A percentile compares a stretch with the other conserved stretches of the same genome.
phyloP scores from a whole-genome alignment of 2,797 vertebrate genomes.

The Esox lucius region DNA sequence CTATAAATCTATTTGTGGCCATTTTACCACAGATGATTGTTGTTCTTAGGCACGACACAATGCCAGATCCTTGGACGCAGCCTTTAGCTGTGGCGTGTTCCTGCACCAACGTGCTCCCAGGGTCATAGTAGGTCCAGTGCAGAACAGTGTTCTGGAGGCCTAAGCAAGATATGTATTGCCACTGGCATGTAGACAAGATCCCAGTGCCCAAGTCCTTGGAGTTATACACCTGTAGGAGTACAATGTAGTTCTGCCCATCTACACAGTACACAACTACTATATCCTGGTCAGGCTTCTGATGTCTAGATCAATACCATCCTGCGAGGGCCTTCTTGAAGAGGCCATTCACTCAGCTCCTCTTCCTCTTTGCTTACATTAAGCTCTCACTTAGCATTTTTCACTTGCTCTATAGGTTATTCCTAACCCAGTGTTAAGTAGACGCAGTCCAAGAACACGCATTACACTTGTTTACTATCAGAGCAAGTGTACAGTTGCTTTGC shows the following conservation, averaged over 20 bases:
- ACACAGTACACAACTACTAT: neutral
- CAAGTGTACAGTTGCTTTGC: neutral
- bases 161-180: neutral
- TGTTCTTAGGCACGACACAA: too few relatives aligned
- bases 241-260: conserved; percentile 1
- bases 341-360: neutral
- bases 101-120: neutral
- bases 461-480: too few relatives aligned
- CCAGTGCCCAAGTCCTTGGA: neutral
- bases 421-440: conserved; percentile 1
- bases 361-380: neutral
- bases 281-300: neutral
- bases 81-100: neutral
- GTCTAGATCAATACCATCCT: neutral
- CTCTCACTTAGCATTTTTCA: neutral
- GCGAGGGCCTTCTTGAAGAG: neutral
- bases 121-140: neutral
- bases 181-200: neutral
- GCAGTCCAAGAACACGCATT: neutral
- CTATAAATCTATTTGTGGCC: too few relatives aligned
- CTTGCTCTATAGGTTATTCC: neutral
- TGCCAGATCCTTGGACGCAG: neutral
- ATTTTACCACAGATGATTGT: neutral
- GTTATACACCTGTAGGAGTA: neutral
- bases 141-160: neutral